phyloP scores from a whole-genome alignment of 1,140 invertebrate species.

The Lineus longissimus region DNA sequence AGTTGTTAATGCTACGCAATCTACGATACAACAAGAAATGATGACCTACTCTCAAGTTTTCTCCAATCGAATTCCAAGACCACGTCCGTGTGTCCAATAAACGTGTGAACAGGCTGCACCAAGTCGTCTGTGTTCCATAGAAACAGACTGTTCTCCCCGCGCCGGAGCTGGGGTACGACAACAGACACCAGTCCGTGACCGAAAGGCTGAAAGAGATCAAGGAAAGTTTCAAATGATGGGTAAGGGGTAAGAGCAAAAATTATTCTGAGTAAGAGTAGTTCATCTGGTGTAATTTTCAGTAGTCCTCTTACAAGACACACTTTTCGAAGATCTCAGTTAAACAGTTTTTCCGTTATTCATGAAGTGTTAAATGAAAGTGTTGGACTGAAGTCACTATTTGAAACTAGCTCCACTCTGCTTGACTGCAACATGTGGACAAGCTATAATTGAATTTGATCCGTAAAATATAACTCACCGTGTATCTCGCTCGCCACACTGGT shows the following conservation, averaged over 20 bases:
- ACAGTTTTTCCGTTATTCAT: too few species aligned
- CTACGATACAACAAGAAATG: constrained; percentile 27
- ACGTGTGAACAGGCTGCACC: constrained; percentile 72
- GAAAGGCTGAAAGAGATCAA: constrained; percentile 67
- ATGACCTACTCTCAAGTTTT: constrained; percentile 25
- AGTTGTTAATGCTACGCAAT: neutral
- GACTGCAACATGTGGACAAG: too few species aligned
- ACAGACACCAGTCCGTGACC: constrained; percentile 87
- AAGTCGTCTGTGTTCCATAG: constrained; percentile 67
- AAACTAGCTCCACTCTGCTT: too few species aligned
- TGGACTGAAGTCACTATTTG: too few species aligned
- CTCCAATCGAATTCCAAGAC: constrained; percentile 94
- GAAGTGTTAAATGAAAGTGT: too few species aligned
- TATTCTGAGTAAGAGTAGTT: too few species aligned
- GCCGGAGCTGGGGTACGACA: constrained; percentile 73
- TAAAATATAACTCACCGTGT: constrained; percentile 63
- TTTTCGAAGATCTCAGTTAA: too few species aligned
- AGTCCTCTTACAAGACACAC: too few species aligned
- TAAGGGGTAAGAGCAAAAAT: too few species aligned
- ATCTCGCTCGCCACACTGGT: constrained; percentile 90
- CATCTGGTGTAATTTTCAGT: too few species aligned
- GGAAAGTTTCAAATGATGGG: too few species aligned
- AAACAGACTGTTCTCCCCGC: constrained; percentile 77
- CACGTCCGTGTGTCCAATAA: constrained; percentile 88
- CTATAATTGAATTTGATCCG: too few species aligned